phyloP scores from a whole-genome alignment of 2,888 invertebrate genomes.

The Coleophora deauratella region DNA sequence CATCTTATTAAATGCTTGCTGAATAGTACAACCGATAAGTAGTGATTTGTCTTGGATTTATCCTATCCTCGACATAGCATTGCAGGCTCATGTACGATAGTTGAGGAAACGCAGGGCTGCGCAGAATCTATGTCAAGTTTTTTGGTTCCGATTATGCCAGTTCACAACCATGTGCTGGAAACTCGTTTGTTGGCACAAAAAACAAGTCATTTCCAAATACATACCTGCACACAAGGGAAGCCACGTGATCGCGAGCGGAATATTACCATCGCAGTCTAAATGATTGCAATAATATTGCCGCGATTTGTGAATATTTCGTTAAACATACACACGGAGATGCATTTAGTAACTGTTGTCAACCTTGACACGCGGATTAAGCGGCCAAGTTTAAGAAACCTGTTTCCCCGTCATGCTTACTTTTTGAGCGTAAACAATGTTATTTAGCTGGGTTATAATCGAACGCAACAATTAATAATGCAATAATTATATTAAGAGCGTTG shows the following conservation, averaged over 20 bases:
- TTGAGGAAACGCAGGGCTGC: too few relatives aligned
- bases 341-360: slow-evolving; percentile 18
- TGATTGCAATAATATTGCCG: slow-evolving; percentile 16
- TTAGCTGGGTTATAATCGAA: slow-evolving; percentile 4
- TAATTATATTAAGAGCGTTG: slow-evolving; percentile 2
- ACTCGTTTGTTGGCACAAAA: too few relatives aligned
- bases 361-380: slow-evolving; percentile 19
- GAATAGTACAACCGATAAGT: too few relatives aligned
- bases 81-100: too few relatives aligned
- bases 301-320: slow-evolving; percentile 15
- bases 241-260: slow-evolving; percentile 8
- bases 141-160: too few relatives aligned
- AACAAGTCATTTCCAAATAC: too few relatives aligned
- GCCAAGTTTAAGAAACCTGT: slow-evolving; percentile 6
- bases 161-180: too few relatives aligned
- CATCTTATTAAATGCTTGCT: too few relatives aligned
- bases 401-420: background rate
- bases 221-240: too few relatives aligned
- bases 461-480: slow-evolving; percentile 3
- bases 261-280: slow-evolving; percentile 9
- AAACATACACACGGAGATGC: slow-evolving; percentile 10
- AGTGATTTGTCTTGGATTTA: too few relatives aligned
- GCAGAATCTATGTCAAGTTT: too few relatives aligned
- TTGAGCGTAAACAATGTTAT: background rate
- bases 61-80: too few relatives aligned